Conservation (phyloP, 2,888 invertebrate species). For the Apodemia zela region DNA sequence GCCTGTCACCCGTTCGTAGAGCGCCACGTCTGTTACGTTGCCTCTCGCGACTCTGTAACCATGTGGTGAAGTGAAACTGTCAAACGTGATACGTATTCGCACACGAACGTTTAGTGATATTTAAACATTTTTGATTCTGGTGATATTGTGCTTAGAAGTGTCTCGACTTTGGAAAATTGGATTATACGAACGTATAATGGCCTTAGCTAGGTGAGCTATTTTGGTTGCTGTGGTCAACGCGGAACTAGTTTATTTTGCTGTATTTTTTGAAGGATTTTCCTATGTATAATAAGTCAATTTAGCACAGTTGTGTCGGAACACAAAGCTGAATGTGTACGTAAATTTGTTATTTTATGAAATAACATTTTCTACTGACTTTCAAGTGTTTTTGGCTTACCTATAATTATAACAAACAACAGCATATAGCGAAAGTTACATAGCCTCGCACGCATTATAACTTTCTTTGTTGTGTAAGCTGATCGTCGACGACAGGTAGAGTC, state of each 20-base stretch:
- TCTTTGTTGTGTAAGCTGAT: slow-evolving; percentile 78
- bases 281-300: slow-evolving; percentile 20
- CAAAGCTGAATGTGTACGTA: slow-evolving; percentile 12
- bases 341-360: slow-evolving; percentile 14
- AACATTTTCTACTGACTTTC: slow-evolving; percentile 14
- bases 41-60: slow-evolving; percentile 58
- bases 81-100: slow-evolving; percentile 73
- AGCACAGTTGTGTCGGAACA: slow-evolving; percentile 2
- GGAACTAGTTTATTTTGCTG: slow-evolving; percentile 76
- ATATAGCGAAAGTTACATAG: slow-evolving; percentile 74
- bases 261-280: slow-evolving; percentile 63
- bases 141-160: slow-evolving; percentile 68
- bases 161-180: slow-evolving; percentile 73
- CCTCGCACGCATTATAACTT: slow-evolving; percentile 71
- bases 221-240: slow-evolving; percentile 77
- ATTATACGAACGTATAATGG: slow-evolving; percentile 79
- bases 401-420: slow-evolving; percentile 41
- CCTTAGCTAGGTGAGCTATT: slow-evolving; percentile 81
- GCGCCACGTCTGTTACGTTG: slow-evolving; percentile 55
- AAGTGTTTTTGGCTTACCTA: slow-evolving; percentile 11
- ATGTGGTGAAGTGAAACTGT: slow-evolving; percentile 80
- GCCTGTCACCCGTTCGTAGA: slow-evolving; percentile 64
- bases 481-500: slow-evolving; percentile 65
- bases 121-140: slow-evolving; percentile 43
- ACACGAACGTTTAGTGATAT: slow-evolving; percentile 58